These are phyloP conservation scores for Phalacrocorax brasilianus DNA, from an alignment of 2,113 vertebrate species.

Conservation along the genomic window DNA sequence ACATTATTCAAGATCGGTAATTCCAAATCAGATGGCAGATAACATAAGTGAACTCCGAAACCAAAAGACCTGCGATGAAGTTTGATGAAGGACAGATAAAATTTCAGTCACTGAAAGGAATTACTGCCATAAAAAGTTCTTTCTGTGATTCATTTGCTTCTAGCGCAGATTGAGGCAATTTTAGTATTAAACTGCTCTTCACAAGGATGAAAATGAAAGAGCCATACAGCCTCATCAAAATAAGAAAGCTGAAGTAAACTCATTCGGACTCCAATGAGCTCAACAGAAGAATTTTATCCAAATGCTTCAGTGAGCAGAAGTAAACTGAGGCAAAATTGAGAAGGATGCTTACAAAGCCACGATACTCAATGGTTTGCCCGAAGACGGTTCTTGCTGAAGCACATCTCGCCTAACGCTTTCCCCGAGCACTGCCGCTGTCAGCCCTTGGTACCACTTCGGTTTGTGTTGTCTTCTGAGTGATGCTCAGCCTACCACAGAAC, in stretches of 20 bases:
- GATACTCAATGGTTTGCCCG: background rate
- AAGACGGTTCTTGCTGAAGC: background rate
- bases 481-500: background rate
- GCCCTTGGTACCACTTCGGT: background rate
- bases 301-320: constrained; percentile 21
- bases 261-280: background rate
- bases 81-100: background rate
- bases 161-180: background rate
- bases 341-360: background rate
- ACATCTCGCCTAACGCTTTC: background rate
- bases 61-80: background rate
- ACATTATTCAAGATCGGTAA: background rate
- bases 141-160: background rate
- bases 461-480: background rate
- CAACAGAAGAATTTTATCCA: background rate
- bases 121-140: background rate
- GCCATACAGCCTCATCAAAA: background rate
- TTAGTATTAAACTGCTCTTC: background rate
- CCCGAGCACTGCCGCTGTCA: background rate
- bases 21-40: constrained; percentile 18
- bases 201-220: background rate
- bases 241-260: background rate
- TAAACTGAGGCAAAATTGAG: constrained; percentile 11
- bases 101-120: background rate
- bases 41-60: background rate